Base-by-base conservation (phyloP, 2,888 invertebrate genomes). In the Microplitis deprimator region DNA sequence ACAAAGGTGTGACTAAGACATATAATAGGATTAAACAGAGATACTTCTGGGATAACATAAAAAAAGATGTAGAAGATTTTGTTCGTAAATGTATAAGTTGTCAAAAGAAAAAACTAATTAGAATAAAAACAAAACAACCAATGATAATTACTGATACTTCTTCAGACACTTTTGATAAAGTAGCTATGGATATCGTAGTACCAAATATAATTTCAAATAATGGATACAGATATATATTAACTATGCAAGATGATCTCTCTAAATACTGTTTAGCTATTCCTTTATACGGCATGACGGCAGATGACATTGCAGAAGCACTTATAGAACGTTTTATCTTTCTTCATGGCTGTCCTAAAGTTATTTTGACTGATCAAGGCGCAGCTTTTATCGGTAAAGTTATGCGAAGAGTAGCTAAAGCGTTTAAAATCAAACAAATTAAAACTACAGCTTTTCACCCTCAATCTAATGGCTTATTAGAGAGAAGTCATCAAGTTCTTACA, bases 111-210 rank as follows among this genome's bases (percentile, higher is more conserved):
- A 82, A 82, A 76, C n/a, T 81, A 20, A 79, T 80, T 0, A 61
- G 80, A 6, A 75, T 78, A 7, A 78, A 71, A 59, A 81, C 79
- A 0, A 72, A 62, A 65, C 77, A 78, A 71, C 78, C 80, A 8
- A 78, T 82, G 79, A 5, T 73, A 1, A 81, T 81, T 0, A 82
- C 82, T 0, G 82, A 82, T 29, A 82, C 81, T 8, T 61, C 60
- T 20, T 29, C 38, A 10, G 29, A 73, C 6, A 60, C 60, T 0
- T 78, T 79, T 20, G 80, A 82, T 40, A 76, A 81, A 40, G 64
- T 83, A 7, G 73, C 77, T 6, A 8, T 82, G 40, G 82, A 84
- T 40, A 77, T 81, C 16, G 82, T 82, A 38, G 82, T 81, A 10
- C 83, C 82, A 1, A 62, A 81, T 8, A 68, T 73, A 0, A 68